A percentile compares a stretch with the other conserved stretches of the same genome.
Conservation (phyloP, 2,113 vertebrate genomes). For the Protobothrops flavoviridis region DNA sequence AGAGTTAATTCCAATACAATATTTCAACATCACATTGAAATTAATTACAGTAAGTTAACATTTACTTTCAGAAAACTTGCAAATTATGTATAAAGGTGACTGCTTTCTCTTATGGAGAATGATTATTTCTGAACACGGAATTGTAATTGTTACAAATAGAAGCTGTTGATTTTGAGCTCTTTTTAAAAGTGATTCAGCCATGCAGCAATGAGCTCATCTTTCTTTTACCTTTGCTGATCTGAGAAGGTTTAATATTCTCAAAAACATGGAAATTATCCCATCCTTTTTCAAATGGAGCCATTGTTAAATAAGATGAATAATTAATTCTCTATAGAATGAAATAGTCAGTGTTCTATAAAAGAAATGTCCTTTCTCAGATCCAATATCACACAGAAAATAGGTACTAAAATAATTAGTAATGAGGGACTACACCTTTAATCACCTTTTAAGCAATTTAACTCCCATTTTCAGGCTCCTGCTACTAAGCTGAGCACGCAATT, state of each 20-base stretch:
- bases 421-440: conserved; percentile 52
- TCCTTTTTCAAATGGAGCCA: conserved; percentile 4
- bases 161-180: not conserved
- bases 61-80: not conserved
- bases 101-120: not conserved
- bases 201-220: not conserved
- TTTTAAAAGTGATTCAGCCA: not conserved
- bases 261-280: no score
- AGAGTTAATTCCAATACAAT: not conserved
- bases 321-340: conserved; percentile 27
- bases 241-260: no score
- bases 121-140: not conserved
- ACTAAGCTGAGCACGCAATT: conserved; percentile 28
- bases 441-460: conserved; percentile 27
- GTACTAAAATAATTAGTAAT: conserved; percentile 54
- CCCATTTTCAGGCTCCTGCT: conserved; percentile 47
- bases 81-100: no score
- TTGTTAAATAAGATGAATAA: rapidly evolving
- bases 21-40: not conserved
- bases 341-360: conserved; percentile 2
- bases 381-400: conserved; percentile 44
- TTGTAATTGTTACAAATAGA: not conserved
- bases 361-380: not conserved
- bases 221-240: not conserved
- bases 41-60: not conserved